Evolutionary conservation across 2,888 invertebrate genomes (phyloP).

Genomic region (Drosophila robusta): DNA sequence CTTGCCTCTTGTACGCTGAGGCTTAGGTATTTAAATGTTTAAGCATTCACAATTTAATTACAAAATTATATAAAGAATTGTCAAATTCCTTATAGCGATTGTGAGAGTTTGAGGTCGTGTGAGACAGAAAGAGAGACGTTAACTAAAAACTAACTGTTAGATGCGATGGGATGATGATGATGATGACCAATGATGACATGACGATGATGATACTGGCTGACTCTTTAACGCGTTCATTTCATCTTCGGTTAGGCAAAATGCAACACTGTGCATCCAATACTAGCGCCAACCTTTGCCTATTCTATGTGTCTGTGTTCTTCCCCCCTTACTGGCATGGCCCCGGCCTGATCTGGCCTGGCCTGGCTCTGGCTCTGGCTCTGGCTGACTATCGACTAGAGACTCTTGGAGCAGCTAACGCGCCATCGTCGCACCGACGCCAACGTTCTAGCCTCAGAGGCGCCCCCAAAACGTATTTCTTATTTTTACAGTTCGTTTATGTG

Average conservation of each 20-base stretch:
- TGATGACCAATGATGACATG: slow-evolving; percentile 54
- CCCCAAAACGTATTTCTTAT: slow-evolving; percentile 77
- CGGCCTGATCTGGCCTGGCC: slow-evolving; percentile 33
- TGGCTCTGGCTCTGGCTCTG: slow-evolving; percentile 28
- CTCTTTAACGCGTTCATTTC: slow-evolving; percentile 42
- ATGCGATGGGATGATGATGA: slow-evolving; percentile 55
- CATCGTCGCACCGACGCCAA: slow-evolving; percentile 38
- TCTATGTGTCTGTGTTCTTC: slow-evolving; percentile 33
- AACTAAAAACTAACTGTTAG: slow-evolving; percentile 58
- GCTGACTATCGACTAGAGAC: slow-evolving; percentile 50
- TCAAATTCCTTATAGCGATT: slow-evolving; percentile 81
- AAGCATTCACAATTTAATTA: slow-evolving; percentile 65
- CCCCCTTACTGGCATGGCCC: slow-evolving; percentile 33
- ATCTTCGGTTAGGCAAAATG: slow-evolving; percentile 48
- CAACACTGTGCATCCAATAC: slow-evolving; percentile 25
- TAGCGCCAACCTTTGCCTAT: slow-evolving; percentile 26
- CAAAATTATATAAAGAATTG: slow-evolving; percentile 80
- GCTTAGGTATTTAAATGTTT: slow-evolving; percentile 76
- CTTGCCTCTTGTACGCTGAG: slow-evolving; percentile 55
- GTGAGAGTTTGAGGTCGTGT: slow-evolving; percentile 65
- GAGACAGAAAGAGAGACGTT: slow-evolving; percentile 35
- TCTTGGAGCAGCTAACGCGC: slow-evolving; percentile 54
- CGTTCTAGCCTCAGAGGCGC: slow-evolving; percentile 63
- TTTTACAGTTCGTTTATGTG: slow-evolving; percentile 76
- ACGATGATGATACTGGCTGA: slow-evolving; percentile 60